Evolutionary conservation across 2,797 vertebrate species (phyloP).

Genomic region (Manis pentadactyla): DNA sequence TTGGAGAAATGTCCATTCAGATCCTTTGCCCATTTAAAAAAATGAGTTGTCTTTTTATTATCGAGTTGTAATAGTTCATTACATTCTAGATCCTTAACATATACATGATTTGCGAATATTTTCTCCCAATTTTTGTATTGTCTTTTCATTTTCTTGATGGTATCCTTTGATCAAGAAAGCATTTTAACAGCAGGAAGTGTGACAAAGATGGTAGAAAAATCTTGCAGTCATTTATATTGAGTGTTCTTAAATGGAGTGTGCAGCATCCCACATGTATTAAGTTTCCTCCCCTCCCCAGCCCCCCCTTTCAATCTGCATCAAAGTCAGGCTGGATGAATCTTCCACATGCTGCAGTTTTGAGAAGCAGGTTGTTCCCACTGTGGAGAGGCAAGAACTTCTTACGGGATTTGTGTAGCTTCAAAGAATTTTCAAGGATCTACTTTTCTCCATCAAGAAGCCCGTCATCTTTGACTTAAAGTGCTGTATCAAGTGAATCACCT

Average conservation of each 20-base stretch:
- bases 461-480: neutral
- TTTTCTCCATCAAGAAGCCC: neutral
- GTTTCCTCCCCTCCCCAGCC: neutral
- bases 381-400: neutral
- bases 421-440: neutral
- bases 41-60: neutral
- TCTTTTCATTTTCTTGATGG: neutral
- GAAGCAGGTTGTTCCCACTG: neutral
- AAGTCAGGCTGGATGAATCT: neutral
- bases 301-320: neutral
- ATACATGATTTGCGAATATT: neutral
- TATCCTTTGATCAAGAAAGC: slow-evolving; percentile 36
- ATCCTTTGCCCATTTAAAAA: neutral
- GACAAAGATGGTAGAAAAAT: neutral
- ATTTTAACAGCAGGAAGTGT: neutral
- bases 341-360: neutral
- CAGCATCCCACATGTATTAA: neutral
- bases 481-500: neutral
- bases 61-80: neutral
- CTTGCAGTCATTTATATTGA: slow-evolving; percentile 12
- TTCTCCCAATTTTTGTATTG: neutral
- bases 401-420: neutral
- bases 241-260: neutral
- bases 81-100: neutral
- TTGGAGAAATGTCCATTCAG: neutral